phyloP scores from a whole-genome alignment of 2,888 invertebrate genomes.

The Heliconius aoede region DNA sequence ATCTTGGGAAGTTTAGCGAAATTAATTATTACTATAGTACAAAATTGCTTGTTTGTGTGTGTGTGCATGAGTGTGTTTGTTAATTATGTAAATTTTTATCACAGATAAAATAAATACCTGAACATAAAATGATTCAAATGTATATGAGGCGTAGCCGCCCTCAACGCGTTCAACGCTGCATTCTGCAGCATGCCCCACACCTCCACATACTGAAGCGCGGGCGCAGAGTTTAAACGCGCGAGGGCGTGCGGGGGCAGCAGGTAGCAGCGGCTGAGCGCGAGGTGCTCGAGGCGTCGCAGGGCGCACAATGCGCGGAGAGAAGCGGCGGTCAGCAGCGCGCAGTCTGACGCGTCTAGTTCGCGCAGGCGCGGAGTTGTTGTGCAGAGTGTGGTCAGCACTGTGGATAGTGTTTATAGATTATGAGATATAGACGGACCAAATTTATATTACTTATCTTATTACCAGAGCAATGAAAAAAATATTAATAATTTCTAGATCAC shows the following conservation, averaged over 20 bases:
- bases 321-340: constrained; percentile 86
- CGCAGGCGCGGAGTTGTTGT: constrained; percentile 87
- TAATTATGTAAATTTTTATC: neutral
- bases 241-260: constrained; percentile 89
- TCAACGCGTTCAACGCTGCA: constrained; percentile 69
- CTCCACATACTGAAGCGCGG: constrained; percentile 88
- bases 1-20: no score
- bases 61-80: neutral
- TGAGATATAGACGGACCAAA: no score
- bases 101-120: constrained; percentile 62
- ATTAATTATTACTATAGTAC: no score
- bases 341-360: constrained; percentile 95
- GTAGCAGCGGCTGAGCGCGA: constrained; percentile 91
- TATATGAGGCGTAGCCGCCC: constrained; percentile 66
- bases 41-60: neutral
- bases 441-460: no score
- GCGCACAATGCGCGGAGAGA: constrained; percentile 57
- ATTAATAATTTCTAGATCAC: no score
- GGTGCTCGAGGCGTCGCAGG: constrained; percentile 87
- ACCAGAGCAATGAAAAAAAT: no score
- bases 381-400: constrained; percentile 88
- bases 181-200: constrained; percentile 91
- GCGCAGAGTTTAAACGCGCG: constrained; percentile 86
- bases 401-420: no score
- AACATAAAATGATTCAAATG: constrained; percentile 79